phyloP scores from a whole-genome alignment of 2,888 invertebrate species.

The Fragum sueziense region DNA sequence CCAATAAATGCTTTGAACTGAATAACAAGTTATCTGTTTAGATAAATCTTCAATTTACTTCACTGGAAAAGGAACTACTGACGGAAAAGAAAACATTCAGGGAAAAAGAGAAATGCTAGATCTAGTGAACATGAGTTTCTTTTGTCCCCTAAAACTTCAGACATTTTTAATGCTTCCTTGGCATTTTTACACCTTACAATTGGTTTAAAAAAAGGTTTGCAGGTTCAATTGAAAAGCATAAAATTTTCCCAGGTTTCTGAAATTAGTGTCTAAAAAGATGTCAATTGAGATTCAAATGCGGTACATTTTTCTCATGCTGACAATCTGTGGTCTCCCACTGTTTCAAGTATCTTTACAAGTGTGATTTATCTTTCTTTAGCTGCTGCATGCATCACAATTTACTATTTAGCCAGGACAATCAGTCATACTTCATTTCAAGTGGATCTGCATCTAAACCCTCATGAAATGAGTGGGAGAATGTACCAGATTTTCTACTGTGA shows the following conservation, averaged over 20 bases:
- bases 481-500: too few relatives aligned
- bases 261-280: background rate
- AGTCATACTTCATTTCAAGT: background rate
- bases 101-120: background rate
- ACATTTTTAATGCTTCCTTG: background rate
- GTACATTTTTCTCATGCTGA: background rate
- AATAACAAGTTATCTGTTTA: too few relatives aligned
- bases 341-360: background rate
- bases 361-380: background rate
- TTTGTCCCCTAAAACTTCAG: background rate
- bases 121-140: background rate
- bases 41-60: too few relatives aligned
- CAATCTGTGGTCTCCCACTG: background rate
- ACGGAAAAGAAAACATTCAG: too few relatives aligned
- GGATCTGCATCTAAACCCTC: background rate
- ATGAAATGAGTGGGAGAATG: too few relatives aligned
- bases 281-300: background rate
- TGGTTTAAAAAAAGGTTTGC: too few relatives aligned
- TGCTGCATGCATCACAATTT: background rate
- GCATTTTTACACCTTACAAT: too few relatives aligned
- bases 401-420: background rate
- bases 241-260: background rate
- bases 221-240: too few relatives aligned
- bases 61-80: too few relatives aligned
- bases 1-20: too few relatives aligned